These are phyloP conservation scores for Pachymerium ferrugineum DNA, from an alignment of 2,888 invertebrate genomes.

Conservation along the genomic window DNA sequence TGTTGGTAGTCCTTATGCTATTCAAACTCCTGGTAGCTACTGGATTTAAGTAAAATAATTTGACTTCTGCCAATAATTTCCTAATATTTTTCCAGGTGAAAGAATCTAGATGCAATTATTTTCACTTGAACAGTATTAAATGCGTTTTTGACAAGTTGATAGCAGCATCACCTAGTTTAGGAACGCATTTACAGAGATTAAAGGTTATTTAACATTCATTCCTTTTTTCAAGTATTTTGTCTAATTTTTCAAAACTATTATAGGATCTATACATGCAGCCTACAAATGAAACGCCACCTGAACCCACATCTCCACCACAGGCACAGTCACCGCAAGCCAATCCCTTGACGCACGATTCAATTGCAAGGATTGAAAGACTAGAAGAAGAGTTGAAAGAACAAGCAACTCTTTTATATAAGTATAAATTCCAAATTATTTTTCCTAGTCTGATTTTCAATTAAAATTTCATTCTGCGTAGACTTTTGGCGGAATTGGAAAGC, in stretches of 20 bases:
- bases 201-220: neutral
- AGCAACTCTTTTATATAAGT: neutral
- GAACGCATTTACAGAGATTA: neutral
- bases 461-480: neutral
- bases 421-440: neutral
- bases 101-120: neutral
- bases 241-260: neutral
- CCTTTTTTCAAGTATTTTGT: too few species aligned
- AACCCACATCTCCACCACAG: too few species aligned
- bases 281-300: too few species aligned
- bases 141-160: slow-evolving; percentile 17
- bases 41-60: too few species aligned
- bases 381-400: neutral
- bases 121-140: slow-evolving; percentile 6
- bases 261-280: neutral
- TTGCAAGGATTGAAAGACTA: neutral
- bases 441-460: neutral
- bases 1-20: too few species aligned
- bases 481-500: neutral
- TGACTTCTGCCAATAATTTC: too few species aligned
- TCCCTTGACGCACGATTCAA: neutral
- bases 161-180: neutral
- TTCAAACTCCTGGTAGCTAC: too few species aligned
- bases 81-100: neutral
- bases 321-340: neutral